Evolutionary conservation across 64 coral and sea anemone genomes (phyloP).

Genomic region (Orbicella faveolata): DNA sequence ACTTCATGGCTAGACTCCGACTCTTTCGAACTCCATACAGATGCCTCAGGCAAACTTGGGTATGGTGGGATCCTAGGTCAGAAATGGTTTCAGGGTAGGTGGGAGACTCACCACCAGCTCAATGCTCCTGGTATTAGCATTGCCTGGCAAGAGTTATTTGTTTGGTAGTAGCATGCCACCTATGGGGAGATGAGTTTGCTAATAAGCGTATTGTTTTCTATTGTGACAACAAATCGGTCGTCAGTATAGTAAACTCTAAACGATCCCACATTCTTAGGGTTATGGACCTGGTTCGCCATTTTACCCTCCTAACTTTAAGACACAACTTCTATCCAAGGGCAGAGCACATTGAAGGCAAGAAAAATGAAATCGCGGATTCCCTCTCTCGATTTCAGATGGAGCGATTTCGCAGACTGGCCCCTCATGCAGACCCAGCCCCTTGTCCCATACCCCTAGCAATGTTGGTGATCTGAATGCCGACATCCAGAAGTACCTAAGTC

Average conservation of each 20-base stretch:
- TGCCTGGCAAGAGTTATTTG: slow-evolving; percentile 42
- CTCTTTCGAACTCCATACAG: slow-evolving; percentile 4
- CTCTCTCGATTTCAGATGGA: slow-evolving; percentile 27
- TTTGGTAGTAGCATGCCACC: not conserved
- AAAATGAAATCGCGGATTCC: slow-evolving; percentile 14
- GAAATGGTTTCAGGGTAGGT: slow-evolving; percentile 47
- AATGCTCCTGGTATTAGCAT: not conserved
- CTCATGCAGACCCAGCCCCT: slow-evolving; percentile 2
- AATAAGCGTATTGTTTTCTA: slow-evolving; percentile 24
- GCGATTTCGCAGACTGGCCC: not conserved
- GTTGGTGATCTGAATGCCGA: slow-evolving; percentile 30
- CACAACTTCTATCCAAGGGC: slow-evolving; percentile 17
- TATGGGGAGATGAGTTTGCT: not conserved
- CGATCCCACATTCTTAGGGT: slow-evolving; percentile 20
- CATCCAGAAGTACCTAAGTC: slow-evolving; percentile 25
- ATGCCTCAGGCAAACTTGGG: slow-evolving; percentile 47
- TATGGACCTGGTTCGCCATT: slow-evolving; percentile 35
- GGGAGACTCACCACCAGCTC: not conserved
- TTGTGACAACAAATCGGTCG: slow-evolving; percentile 25
- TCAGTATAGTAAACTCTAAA: slow-evolving; percentile 10
- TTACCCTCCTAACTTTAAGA: slow-evolving; percentile 29
- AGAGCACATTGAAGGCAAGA: slow-evolving; percentile 14
- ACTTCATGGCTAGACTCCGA: not conserved
- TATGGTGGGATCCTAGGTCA: slow-evolving; percentile 23
- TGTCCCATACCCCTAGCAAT: slow-evolving; percentile 26